Evolutionary conservation across 2,888 invertebrate species (phyloP), one percentile per base, ranked within the genome.

Genomic region (Agonopterix heracliana): DNA sequence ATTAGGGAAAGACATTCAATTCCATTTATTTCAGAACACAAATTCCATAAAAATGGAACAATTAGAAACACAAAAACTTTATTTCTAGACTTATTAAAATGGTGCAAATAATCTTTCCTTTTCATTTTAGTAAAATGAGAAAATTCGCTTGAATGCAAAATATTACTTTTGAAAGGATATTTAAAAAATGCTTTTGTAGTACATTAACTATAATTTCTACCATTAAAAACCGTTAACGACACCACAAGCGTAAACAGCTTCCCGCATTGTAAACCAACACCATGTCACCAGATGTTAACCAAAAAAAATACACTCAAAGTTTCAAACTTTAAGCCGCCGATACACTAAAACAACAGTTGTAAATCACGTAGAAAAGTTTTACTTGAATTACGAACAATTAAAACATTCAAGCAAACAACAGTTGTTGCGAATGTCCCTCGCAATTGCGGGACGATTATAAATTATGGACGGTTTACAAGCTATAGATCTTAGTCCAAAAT

Each of bases 321-420:
- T 1, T 9, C n/a, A 66, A 52, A 59, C 70, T 66, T 66, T 59
- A 67, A 72, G 68, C 26, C 26, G 63, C 66, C 71, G 70, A 79
- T 76, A 67, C 65, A 62, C 66, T 76, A 66, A 68, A 81, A 79
- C 78, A 83, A 81, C 78, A 79, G 70, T 67, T 69, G 77, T 85
- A 86, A 87, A 87, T 85, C 80, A 81, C 67, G 61, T 61, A 69
- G 65, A 74, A 82, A 86, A 87, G 78, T 85, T 87, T 85, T 75
- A 81, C 81, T 26, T 26, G 78, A 84, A 85, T 87, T 86, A 84
- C 78, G 75, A 81, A 86, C 87, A 85, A 87, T 87, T 88, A 87
- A 83, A 87, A 82, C 83, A 78, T 81, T 72, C 78, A 75, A 78
- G 78, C 79, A 81, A 87, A 87, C 86, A 88, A 81, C 87, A 87